Conservation (phyloP, 2,888 invertebrate genomes). For the Bombylius discolor region DNA sequence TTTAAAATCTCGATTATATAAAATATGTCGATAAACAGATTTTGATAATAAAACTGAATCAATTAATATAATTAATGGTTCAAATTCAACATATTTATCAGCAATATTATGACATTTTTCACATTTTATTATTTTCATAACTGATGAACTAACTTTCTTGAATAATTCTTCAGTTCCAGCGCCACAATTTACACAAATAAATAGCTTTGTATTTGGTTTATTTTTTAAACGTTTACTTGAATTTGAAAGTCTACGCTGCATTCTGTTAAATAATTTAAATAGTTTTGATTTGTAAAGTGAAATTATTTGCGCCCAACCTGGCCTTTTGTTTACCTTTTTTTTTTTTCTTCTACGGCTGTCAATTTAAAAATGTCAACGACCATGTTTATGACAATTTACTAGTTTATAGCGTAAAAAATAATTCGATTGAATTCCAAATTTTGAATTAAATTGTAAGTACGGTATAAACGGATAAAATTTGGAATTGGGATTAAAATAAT, state of each 20-base stretch:
- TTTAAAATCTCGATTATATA: constrained; percentile 68
- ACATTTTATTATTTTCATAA: constrained; percentile 60
- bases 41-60: constrained; percentile 70
- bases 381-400: no score
- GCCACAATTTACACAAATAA: constrained; percentile 57
- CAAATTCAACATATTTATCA: constrained; percentile 87
- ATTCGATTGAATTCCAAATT: no score
- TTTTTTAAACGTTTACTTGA: background rate
- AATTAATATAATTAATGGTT: constrained; percentile 73
- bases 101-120: constrained; percentile 60
- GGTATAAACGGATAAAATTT: no score
- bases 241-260: background rate
- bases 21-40: constrained; percentile 71
- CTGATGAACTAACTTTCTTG: constrained; percentile 55
- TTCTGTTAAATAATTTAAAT: background rate
- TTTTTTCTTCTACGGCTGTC: no score
- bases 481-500: no score
- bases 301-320: no score
- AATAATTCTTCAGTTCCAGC: constrained; percentile 46
- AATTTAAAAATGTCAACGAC: no score
- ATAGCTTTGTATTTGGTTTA: constrained; percentile 11
- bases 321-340: no score
- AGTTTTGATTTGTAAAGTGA: no score
- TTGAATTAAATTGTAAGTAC: no score
- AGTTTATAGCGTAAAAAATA: no score